Conservation (phyloP, 2,113 vertebrate species). For the Limnothrissa miodon region DNA sequence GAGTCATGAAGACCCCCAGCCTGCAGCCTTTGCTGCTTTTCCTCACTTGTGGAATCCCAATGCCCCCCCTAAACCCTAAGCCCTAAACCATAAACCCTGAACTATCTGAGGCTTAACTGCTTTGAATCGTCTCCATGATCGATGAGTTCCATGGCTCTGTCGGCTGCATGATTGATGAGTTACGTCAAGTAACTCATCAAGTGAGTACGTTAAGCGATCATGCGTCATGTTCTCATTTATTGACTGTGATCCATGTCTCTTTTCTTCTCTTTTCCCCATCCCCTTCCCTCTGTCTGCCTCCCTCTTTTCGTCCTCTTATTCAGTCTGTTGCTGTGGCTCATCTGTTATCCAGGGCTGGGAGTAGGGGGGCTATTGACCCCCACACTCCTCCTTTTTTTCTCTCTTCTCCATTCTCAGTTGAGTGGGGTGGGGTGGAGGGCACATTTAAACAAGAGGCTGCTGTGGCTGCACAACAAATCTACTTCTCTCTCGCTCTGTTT, state of each 20-base stretch:
- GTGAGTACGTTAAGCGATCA: too few relatives aligned
- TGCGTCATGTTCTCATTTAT: background rate
- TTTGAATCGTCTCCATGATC: too few relatives aligned
- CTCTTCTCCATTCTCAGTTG: background rate
- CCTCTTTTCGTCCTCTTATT: too few relatives aligned
- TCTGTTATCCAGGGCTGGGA: background rate
- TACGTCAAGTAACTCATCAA: too few relatives aligned
- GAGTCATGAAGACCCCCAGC: background rate
- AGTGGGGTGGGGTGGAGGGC: background rate
- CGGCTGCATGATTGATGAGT: too few relatives aligned
- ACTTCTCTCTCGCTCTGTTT: background rate
- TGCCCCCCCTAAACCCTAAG: too few relatives aligned
- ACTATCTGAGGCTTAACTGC: too few relatives aligned
- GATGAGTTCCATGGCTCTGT: too few relatives aligned
- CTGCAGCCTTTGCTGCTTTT: background rate
- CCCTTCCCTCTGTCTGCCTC: too few relatives aligned
- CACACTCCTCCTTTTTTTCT: background rate
- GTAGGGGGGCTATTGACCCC: background rate
- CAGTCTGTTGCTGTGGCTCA: background rate
- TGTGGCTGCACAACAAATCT: background rate
- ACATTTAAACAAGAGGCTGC: background rate
- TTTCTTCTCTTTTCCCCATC: background rate
- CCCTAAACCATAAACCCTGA: too few relatives aligned
- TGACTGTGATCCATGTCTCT: background rate
- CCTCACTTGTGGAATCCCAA: background rate